Conservation (phyloP, 2,797 vertebrate genomes). For the Gobionotothen gibberifrons region DNA sequence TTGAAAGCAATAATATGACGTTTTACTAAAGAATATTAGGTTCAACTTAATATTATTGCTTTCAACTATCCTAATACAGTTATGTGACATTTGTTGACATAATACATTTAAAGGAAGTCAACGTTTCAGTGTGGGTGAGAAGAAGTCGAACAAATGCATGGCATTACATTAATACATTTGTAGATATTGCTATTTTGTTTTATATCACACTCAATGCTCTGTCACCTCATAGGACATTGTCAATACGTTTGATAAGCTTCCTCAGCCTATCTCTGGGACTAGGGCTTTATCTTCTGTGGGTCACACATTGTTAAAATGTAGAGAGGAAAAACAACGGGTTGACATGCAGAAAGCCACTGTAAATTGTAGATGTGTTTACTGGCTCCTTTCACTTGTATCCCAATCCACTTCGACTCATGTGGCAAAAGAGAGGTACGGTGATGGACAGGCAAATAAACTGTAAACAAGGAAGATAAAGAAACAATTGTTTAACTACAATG, state of each 20-base stretch:
- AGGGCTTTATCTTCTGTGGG: not conserved
- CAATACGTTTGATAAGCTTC: not conserved
- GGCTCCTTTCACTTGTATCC: conserved; percentile 65
- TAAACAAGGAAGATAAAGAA: conserved; percentile 27
- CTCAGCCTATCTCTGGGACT: not conserved
- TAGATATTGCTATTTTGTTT: not conserved
- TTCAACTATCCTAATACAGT: no score
- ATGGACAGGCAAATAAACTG: conserved; percentile 76
- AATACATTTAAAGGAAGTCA: no score
- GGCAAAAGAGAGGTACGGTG: conserved; percentile 71
- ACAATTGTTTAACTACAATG: not conserved
- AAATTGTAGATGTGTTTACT: not conserved
- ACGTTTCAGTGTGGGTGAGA: no score
- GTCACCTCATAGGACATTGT: not conserved
- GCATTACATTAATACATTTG: not conserved
- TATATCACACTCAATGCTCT: not conserved
- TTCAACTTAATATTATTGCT: no score
- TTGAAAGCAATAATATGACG: no score
- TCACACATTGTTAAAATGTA: not conserved
- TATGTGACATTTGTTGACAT: no score
- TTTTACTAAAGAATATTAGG: no score
- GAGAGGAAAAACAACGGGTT: not conserved
- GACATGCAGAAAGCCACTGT: not conserved
- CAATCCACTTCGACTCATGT: conserved; percentile 59
- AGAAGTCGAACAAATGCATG: not conserved